A percentile compares a stretch with the other conserved stretches of the same genome.
phyloP scores from a whole-genome alignment of 2,888 invertebrate species.

The Patella caerulea region DNA sequence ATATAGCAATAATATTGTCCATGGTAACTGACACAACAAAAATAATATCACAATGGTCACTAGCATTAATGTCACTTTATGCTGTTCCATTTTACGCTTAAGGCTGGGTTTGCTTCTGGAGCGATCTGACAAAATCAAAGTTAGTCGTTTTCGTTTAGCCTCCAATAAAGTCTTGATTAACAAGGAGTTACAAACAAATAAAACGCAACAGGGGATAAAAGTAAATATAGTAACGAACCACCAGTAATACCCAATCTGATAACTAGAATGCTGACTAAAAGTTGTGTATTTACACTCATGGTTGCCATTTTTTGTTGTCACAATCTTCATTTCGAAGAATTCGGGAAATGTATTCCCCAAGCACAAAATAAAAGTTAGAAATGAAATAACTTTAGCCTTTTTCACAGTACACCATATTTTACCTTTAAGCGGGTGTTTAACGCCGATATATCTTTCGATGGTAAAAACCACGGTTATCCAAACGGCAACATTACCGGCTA shows the following conservation, averaged over 20 bases:
- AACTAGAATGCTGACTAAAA: conserved; percentile 75
- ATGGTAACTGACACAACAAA: conserved; percentile 81
- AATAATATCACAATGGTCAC: conserved; percentile 84
- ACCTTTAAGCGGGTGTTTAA: conserved; percentile 81
- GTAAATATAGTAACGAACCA: conserved; percentile 72
- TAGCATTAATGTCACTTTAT: conserved; percentile 81
- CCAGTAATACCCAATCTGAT: conserved; percentile 78
- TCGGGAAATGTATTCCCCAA: conserved; percentile 77
- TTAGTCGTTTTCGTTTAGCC: conserved; percentile 35
- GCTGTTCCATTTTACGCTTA: conserved; percentile 52
- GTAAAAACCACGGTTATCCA: conserved; percentile 84
- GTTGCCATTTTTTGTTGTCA: conserved; percentile 16
- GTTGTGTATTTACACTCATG: conserved; percentile 58
- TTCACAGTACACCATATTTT: conserved; percentile 77
- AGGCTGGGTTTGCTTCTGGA: conserved; percentile 64
- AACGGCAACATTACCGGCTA: conserved; percentile 79
- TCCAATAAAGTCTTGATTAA: conserved; percentile 76
- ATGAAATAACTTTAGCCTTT: conserved; percentile 79
- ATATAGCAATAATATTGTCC: conserved; percentile 77
- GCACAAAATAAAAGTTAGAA: conserved; percentile 77
- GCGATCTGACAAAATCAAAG: conserved; percentile 32
- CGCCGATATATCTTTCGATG: conserved; percentile 82
- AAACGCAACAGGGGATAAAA: conserved; percentile 78
- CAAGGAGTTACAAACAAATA: conserved; percentile 82
- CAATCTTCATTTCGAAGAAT: conserved; percentile 75